Base-by-base conservation (phyloP, 2,797 vertebrate genomes). In the Danio kyathit region DNA sequence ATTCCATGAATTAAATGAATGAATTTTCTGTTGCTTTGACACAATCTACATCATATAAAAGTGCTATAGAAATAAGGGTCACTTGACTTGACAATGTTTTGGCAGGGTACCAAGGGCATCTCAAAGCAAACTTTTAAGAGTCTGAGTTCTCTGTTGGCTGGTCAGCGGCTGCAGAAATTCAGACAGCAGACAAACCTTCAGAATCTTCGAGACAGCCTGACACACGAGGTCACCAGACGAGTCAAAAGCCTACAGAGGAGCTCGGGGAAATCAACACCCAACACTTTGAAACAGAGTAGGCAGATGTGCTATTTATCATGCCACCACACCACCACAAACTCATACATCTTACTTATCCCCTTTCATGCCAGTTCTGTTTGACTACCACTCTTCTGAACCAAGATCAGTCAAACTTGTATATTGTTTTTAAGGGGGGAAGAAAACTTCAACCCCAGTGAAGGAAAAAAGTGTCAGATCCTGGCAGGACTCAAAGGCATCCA, bases 81-180 rank as follows among this genome's bases (percentile, higher is more conserved):
- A 29, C 3, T 48, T 48, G 46, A 48, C 11, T 10, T 69, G 17
- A 41, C 70, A 7, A 64, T 60, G 57, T 16, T 12, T 57, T 73
- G 59, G 4, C 80, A 94, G 93, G 89, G 72, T 19, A 75, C 80
- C 5, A 91, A 89, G 52, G 91, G 91, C 80, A 92, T 94, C 64
- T 71, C 93, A 0, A 19, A 49, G 46, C 70, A 77, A 73, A 91
- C 86, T 19, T 80, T 89, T 60, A 86, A 70, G 74, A 89, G 65
- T 10, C 80, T 93, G 69, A 89, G 83, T 80, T 41, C 74, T 12
- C 17, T 89, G 40, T 11, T 93, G 59, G 85, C 48, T 76, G 64
- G 59, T 1, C 89, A 94, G 56, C 86, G 85, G 72, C 87, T 90
- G 19, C 89, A 90, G 85, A 89, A 81, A 74, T 84, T 82, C 17